Evolutionary conservation across 2,888 invertebrate species (phyloP), one percentile per base, ranked within the genome.

Genomic region (Germaria angustata): DNA sequence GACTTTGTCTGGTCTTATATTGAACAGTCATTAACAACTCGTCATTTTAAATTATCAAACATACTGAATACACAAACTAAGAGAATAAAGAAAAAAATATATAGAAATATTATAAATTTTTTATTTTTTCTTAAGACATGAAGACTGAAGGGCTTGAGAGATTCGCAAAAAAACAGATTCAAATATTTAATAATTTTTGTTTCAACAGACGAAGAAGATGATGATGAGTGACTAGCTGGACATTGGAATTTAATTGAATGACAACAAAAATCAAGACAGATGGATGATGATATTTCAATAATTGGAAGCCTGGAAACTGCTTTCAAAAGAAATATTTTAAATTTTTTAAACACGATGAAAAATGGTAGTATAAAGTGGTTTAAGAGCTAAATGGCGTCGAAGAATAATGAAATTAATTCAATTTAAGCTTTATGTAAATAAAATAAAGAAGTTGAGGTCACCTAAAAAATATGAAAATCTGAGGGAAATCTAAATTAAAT

Each of bases 11-110:
- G 28, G 66, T 39, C 49, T n/a, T n/a, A 34, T 81, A 81, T 81
- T 77, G 77, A 81, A 81, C 41, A 81, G 72, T 81, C 81, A 81
- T 81, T 81, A 81, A 81, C 76, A 81, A 81, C 66, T 77, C 66
- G 72, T 81, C 81, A 81, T 77, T 81, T 81, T 68, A 81, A 81
- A 72, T 72, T 66, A 77, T 77, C 46, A 81, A 66, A 69, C 39
- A 73, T 44, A 80, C 65, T 63, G 36, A 61, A 68, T 22, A 63
- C 44, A 41, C 32, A 2, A 55, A 28, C 22, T n/a, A 34, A 24
- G 46, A 59, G 9, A 11, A 32, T 51, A 39, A 39, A 5, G 13
- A 28, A 28, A 2, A 13, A 9, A 22, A 55, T 44, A 5, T n/a
- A 24, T 7, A 39, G 66, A 66, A 46, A 17, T 44, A 17, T 24